phyloP scores from a whole-genome alignment of 2,888 invertebrate genomes.

The Ophion ventricosus region DNA sequence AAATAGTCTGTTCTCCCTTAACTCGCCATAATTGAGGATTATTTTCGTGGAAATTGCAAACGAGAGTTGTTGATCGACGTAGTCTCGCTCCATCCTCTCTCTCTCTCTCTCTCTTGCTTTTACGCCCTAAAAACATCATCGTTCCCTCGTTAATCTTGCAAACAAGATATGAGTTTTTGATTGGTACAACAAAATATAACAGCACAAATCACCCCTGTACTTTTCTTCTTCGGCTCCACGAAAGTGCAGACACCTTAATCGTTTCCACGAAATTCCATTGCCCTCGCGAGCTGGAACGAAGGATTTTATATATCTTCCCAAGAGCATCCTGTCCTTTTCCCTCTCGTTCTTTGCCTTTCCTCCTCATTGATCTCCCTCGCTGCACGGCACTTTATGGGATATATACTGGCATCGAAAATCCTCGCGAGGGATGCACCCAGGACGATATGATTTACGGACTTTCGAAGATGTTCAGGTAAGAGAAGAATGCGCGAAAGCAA shows the following conservation, averaged over 20 bases:
- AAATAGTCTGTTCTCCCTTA: neutral
- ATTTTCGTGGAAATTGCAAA: constrained; percentile 56
- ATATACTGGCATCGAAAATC: constrained; percentile 32
- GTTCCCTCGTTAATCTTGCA: constrained; percentile 22
- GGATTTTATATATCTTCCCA: constrained; percentile 52
- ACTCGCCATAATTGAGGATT: constrained; percentile 48
- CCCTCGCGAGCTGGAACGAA: constrained; percentile 38
- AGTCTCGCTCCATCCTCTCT: constrained; percentile 54
- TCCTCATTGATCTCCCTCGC: constrained; percentile 15
- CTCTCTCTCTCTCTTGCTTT: constrained; percentile 61
- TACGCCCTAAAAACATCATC: constrained; percentile 17
- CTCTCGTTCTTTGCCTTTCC: neutral
- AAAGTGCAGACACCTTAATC: constrained; percentile 64
- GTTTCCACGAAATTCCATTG: constrained; percentile 62
- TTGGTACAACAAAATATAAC: constrained; percentile 29
- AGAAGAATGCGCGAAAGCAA: neutral
- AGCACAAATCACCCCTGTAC: constrained; percentile 24
- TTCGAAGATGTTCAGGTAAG: neutral
- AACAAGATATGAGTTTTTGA: constrained; percentile 16
- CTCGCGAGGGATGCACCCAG: constrained; percentile 20
- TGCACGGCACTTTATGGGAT: constrained; percentile 39
- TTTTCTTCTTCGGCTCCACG: constrained; percentile 49
- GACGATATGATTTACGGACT: constrained; percentile 3
- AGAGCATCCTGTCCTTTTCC: neutral
- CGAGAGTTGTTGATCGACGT: constrained; percentile 58